Conservation (phyloP, 23 tunicate species). For the Botrylloides violaceus region DNA sequence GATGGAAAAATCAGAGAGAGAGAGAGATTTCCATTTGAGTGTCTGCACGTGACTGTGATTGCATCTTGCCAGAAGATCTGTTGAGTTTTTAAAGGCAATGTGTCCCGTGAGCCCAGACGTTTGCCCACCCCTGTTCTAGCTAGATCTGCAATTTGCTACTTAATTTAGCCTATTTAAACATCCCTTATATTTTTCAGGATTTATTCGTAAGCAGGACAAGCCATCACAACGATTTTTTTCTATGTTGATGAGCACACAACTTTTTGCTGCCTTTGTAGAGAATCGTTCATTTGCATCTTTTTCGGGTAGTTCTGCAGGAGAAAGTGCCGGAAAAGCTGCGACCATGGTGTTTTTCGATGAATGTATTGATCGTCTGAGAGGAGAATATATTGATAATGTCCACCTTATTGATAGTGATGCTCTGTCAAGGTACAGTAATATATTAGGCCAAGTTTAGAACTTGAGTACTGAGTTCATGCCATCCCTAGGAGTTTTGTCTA, state of each 20-base stretch:
- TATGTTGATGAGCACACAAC: slow-evolving; percentile 51
- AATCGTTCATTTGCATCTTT: slow-evolving; percentile 63
- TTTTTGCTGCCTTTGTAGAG: slow-evolving; percentile 78
- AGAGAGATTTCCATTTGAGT: no score
- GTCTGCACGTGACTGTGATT: no score
- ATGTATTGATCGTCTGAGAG: slow-evolving; percentile 76
- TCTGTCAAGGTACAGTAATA: slow-evolving; percentile 39
- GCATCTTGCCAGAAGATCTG: no score
- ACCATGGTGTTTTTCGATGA: slow-evolving; percentile 91
- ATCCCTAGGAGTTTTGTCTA: no score
- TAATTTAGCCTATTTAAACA: background rate
- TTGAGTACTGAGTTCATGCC: no score
- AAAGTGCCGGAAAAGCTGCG: slow-evolving; percentile 57
- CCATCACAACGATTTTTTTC: slow-evolving; percentile 62
- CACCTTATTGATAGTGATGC: slow-evolving; percentile 68
- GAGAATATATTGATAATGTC: slow-evolving; percentile 40
- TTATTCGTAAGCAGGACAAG: slow-evolving; percentile 58
- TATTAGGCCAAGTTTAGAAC: background rate
- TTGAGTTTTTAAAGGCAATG: no score
- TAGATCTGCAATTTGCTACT: no score
- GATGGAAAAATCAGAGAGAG: no score
- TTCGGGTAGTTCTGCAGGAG: slow-evolving; percentile 34
- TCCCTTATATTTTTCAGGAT: slow-evolving; percentile 34
- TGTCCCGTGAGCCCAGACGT: no score
- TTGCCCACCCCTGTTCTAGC: no score